phyloP scores from a whole-genome alignment of 2,888 invertebrate species.

The Netelia inedita region DNA sequence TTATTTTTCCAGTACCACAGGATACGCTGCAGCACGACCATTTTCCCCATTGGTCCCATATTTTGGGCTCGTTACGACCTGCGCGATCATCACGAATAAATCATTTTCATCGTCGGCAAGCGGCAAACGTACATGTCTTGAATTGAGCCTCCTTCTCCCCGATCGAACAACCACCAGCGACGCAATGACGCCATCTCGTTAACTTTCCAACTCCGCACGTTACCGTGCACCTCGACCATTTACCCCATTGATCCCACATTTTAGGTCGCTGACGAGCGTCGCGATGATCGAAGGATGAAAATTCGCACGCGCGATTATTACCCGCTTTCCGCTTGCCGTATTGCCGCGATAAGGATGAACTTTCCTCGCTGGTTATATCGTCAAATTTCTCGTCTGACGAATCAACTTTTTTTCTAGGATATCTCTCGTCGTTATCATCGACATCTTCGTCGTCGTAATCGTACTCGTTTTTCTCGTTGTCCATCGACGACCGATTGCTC shows the following conservation, averaged over 20 bases:
- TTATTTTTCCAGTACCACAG: slow-evolving; percentile 84
- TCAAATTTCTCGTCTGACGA: slow-evolving; percentile 19
- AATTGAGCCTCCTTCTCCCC: slow-evolving; percentile 87
- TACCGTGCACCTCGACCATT: slow-evolving; percentile 86
- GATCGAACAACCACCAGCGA: slow-evolving; percentile 84
- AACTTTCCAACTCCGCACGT: slow-evolving; percentile 85
- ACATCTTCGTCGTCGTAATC: slow-evolving; percentile 37
- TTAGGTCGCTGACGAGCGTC: slow-evolving; percentile 77
- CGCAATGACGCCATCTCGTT: slow-evolving; percentile 86
- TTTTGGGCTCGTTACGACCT: slow-evolving; percentile 74
- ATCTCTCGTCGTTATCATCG: slow-evolving; percentile 12
- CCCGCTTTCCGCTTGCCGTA: slow-evolving; percentile 37
- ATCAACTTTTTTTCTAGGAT: background rate
- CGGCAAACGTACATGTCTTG: slow-evolving; percentile 85
- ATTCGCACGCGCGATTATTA: slow-evolving; percentile 44
- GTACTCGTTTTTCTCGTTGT: slow-evolving; percentile 29
- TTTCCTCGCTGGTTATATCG: background rate
- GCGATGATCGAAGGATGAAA: slow-evolving; percentile 29
- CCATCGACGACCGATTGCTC: background rate
- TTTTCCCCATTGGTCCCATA: slow-evolving; percentile 85
- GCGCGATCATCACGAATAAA: slow-evolving; percentile 21
- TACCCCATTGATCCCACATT: slow-evolving; percentile 86
- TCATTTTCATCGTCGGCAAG: slow-evolving; percentile 78
- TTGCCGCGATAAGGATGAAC: background rate
- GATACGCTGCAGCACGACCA: slow-evolving; percentile 85